Base-by-base conservation (phyloP, 2,113 vertebrate genomes). In the Galemys pyrenaicus region DNA sequence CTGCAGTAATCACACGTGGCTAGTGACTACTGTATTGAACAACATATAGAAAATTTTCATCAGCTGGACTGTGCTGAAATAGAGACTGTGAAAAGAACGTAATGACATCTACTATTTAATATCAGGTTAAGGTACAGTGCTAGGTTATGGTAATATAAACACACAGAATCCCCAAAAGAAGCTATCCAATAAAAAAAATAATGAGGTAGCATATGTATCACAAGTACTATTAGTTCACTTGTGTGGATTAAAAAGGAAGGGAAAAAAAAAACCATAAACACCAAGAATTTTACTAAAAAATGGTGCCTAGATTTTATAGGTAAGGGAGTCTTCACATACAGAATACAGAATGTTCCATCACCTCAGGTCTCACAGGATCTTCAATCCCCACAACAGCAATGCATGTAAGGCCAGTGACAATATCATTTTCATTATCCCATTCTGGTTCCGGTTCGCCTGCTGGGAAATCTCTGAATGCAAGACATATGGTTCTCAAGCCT, bases 291-390 rank as follows among this genome's bases (percentile, higher is more conserved):
- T 78, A 87, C 71, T 71, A 89, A 67, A 71, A 95, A 83, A 89
- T 13, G n/a, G 62, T 30, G 84, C 65, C 84, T 64, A 68, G 62
- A 13, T 68, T 77, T 37, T 68, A 65, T 32, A 4, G 49, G 46
- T 54, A 82, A 28, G 3, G 79, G 79, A 91, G 37, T 91, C 92
- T 91, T 46, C 58, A 91, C 85, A 94, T 85, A 94, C 77, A 94
- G 62, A 96, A 91, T 58, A 92, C 49, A 92, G 82, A 87, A 87
- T 6, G 54, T 58, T 96, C 93, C 73, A 97, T 77, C 94, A 99
- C 99, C 99, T 99, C 99, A 20, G 99, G 99, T 97, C 99, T 99
- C 96, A 99, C 99, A 8, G 99, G 99, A 96, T 99, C 99, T 98
- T 99, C 99, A 94, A 99, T 99, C 90, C 99, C 99, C 95, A 99